Evolutionary conservation across 1,140 invertebrate genomes (phyloP), one percentile per base, ranked within the genome.

Genomic region (Cryptotermes secundus): DNA sequence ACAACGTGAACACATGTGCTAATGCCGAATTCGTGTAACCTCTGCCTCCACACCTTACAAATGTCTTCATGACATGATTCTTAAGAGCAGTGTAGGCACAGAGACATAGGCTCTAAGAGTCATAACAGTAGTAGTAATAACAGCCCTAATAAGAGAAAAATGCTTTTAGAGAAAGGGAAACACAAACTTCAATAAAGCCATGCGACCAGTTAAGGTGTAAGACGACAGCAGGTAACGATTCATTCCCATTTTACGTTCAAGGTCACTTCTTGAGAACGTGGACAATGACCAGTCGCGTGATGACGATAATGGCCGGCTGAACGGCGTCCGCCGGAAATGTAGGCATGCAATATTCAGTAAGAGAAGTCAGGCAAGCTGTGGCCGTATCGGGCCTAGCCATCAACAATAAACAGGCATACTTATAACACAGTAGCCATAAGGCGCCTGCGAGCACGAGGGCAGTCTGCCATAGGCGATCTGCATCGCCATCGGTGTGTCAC

Each of bases 291-390:
- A 72, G 59, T 72, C 16, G n/a, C 59, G n/a, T 31, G 59, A 72
- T n/a, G 59, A 31, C 59, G 59, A 72, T 26, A 72, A 72, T 31
- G 59, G 59, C 59, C 59, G 26, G n/a, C 26, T n/a, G 59, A 72
- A 72, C 59, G 59, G 31, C 59, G 59, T 72, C 59, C 59, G 59
- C 59, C 59, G 59, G 59, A 72, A 72, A 72, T 72, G 59, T 6
- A 72, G 4, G 26, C 59, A 31, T 72, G 59, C 59, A n/a, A 72
- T 26, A 72, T 72, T 26, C 59, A 72, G n/a, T 10, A 26, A 1
- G 26, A n/a, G 59, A 49, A 49, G 59, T 0, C 9, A 31, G 26
- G 59, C 59, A 31, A 26, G 31, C n/a, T 31, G 26, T n/a, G n/a
- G 59, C 59, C 26, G n/a, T 72, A 72, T 72, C 59, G 16, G 19